A percentile compares a stretch with the other conserved stretches of the same genome.
Conservation (phyloP, 1,140 invertebrate species). For the Aricia agestis region DNA sequence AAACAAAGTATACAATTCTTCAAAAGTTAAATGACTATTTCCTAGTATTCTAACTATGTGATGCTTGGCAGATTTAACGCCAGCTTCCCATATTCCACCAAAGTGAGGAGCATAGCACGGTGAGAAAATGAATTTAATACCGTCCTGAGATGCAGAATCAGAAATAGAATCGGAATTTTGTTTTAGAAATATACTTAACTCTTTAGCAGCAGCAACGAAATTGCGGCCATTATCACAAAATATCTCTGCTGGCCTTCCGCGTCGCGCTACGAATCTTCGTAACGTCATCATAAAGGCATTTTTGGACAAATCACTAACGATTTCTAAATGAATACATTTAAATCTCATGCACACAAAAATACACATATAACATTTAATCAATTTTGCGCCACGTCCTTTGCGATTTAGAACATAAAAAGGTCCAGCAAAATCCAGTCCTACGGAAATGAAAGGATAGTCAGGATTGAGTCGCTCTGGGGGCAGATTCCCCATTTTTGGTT, state of each 20-base stretch:
- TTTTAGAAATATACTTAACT: neutral
- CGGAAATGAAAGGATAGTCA: conserved; percentile 28
- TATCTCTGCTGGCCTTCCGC: conserved; percentile 17
- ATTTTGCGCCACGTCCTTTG: conserved; percentile 27
- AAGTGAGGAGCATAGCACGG: too few species aligned
- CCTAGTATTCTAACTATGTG: too few species aligned
- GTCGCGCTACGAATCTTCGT: conserved; percentile 21
- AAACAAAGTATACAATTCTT: too few species aligned
- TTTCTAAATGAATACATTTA: conserved; percentile 37
- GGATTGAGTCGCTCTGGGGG: conserved; percentile 25
- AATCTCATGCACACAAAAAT: conserved; percentile 38
- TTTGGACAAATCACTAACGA: conserved; percentile 32
- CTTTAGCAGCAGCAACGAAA: conserved; percentile 10
- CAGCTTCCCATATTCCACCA: too few species aligned
- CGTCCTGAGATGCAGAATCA: too few species aligned
- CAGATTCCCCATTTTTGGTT: conserved; percentile 34
- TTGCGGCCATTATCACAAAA: conserved; percentile 17
- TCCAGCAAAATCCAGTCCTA: conserved; percentile 31
- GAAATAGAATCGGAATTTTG: too few species aligned
- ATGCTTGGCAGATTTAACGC: too few species aligned
- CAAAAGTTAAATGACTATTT: too few species aligned
- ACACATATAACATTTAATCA: conserved; percentile 35
- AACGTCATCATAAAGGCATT: conserved; percentile 34
- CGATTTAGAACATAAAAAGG: conserved; percentile 32
- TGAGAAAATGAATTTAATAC: too few species aligned